phyloP scores from a whole-genome alignment of 2,113 vertebrate species.

The Thamnophis sirtalis region DNA sequence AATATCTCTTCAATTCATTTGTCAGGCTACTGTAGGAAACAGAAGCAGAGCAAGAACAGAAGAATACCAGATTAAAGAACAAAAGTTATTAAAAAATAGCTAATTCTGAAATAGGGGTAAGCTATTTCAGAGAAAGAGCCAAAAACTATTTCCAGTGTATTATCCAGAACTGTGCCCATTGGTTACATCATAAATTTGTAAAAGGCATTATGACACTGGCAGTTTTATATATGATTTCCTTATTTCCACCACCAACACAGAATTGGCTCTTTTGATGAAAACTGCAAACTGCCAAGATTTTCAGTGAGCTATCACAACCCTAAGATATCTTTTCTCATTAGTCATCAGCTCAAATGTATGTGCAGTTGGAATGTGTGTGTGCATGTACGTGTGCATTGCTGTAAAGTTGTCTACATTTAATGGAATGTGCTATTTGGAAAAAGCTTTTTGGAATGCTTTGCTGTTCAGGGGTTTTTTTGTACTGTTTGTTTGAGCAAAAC shows the following conservation, averaged over 20 bases:
- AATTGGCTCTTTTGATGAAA: background rate
- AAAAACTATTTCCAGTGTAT: background rate
- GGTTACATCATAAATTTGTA: background rate
- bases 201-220: background rate
- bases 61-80: background rate
- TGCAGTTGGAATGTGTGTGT: background rate
- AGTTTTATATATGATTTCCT: background rate
- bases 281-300: background rate
- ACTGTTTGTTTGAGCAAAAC: background rate
- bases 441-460: background rate
- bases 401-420: background rate
- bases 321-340: background rate
- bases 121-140: background rate
- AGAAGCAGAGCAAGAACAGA: background rate
- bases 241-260: background rate
- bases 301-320: background rate
- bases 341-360: background rate
- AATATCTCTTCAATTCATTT: background rate
- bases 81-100: background rate
- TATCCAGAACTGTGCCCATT: background rate
- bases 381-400: background rate
- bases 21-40: background rate
- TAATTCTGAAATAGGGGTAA: background rate
- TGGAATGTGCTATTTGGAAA: background rate
- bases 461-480: background rate